phyloP scores from a whole-genome alignment of 2,888 invertebrate genomes.

The Tetrapedia diversipes region DNA sequence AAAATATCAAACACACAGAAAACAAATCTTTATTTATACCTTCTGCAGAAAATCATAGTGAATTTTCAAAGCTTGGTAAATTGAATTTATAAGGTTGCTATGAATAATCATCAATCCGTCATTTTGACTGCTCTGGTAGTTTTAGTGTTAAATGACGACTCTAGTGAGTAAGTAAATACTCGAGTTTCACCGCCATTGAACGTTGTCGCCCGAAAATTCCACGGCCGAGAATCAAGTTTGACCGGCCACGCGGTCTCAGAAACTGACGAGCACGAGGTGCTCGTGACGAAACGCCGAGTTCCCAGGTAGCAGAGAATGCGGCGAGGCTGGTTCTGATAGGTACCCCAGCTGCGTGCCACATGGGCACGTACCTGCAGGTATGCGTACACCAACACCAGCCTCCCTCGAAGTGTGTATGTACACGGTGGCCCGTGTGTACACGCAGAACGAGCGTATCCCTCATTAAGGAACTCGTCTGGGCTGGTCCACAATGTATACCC shows the following conservation, averaged over 20 bases:
- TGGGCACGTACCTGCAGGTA: constrained; percentile 51
- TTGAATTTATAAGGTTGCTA: no score
- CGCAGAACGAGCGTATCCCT: constrained; percentile 57
- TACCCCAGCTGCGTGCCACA: constrained; percentile 55
- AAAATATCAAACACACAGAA: no score
- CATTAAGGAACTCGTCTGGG: constrained; percentile 64
- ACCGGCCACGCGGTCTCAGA: constrained; percentile 12
- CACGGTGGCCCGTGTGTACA: constrained; percentile 27
- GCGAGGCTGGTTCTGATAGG: constrained; percentile 53
- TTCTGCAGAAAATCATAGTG: no score
- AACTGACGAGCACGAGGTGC: constrained; percentile 24
- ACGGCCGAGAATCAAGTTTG: constrained; percentile 28
- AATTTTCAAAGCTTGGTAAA: no score
- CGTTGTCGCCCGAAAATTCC: constrained; percentile 1
- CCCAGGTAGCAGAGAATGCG: constrained; percentile 58
- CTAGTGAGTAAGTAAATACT: no score
- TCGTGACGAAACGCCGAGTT: constrained; percentile 47
- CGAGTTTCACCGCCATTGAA: no score
- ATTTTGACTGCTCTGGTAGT: no score
- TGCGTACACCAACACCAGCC: constrained; percentile 39
- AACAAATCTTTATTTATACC: no score
- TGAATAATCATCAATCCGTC: no score
- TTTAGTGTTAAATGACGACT: no score
- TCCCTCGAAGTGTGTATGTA: constrained; percentile 26
- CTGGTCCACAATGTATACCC: constrained; percentile 44